A percentile compares a stretch with the other conserved stretches of the same genome.
Evolutionary conservation across 1,140 invertebrate genomes (phyloP).

Genomic region (Marisa cornuarietis): DNA sequence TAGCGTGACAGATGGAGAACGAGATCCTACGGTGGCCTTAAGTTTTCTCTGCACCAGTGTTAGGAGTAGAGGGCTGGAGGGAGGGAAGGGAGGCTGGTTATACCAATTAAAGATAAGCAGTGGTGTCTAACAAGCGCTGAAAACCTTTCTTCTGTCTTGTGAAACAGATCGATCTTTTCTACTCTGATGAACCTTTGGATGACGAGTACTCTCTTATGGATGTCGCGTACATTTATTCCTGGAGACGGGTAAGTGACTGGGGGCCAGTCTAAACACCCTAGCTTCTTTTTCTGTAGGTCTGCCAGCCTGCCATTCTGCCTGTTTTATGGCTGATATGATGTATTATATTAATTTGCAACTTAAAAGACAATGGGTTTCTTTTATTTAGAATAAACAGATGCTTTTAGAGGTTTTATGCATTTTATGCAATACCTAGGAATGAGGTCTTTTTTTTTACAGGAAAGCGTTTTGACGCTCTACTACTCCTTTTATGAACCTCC

Average conservation of each 20-base stretch:
- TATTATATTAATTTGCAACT: background rate
- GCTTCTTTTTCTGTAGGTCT: background rate
- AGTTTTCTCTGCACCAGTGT: no score
- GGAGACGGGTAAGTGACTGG: constrained; percentile 79
- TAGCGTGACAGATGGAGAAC: no score
- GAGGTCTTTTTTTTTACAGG: background rate
- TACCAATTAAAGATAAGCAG: background rate
- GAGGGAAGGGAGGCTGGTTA: background rate
- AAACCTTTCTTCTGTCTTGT: background rate
- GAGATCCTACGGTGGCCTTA: no score
- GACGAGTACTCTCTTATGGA: constrained; percentile 93
- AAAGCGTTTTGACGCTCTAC: constrained; percentile 21
- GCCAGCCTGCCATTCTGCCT: background rate
- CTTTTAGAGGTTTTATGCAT: background rate
- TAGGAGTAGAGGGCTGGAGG: background rate
- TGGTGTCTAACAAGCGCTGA: background rate
- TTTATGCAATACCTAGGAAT: background rate
- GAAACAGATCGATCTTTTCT: constrained; percentile 65
- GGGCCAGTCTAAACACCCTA: background rate
- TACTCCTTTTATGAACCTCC: constrained; percentile 22
- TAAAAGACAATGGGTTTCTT: background rate
- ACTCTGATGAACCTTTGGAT: constrained; percentile 78
- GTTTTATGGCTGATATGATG: background rate
- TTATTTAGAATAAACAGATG: background rate
- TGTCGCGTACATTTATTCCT: constrained; percentile 94